phyloP scores from a whole-genome alignment of 2,797 vertebrate species.

The Chlorospingus flavigularis region DNA sequence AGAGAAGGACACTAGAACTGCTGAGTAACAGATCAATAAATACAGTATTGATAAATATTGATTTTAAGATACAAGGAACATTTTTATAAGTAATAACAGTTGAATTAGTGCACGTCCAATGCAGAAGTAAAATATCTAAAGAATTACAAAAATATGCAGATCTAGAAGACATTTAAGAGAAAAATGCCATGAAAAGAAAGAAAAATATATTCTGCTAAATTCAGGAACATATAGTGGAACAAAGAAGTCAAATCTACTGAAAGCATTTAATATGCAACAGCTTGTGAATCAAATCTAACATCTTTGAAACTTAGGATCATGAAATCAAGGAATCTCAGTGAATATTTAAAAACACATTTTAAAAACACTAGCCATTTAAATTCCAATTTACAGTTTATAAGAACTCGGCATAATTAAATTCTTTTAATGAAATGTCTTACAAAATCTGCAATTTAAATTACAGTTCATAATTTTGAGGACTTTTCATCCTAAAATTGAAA shows the following conservation, averaged over 20 bases:
- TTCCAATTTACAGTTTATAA: neutral
- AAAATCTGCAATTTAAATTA: neutral
- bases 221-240: neutral
- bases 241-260: neutral
- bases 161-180: neutral
- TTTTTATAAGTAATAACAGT: neutral
- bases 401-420: neutral
- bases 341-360: neutral
- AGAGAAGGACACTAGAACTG: neutral
- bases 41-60: neutral
- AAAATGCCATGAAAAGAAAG: neutral
- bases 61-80: neutral
- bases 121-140: neutral
- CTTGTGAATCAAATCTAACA: neutral
- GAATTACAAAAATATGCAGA: neutral
- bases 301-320: neutral
- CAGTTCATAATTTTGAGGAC: neutral
- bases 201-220: neutral
- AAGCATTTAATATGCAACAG: neutral
- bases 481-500: neutral
- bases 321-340: neutral
- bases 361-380: neutral
- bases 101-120: neutral
- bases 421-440: neutral
- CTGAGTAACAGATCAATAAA: neutral